phyloP scores from a whole-genome alignment of 2,113 vertebrate genomes.

The Scolopax mira region DNA sequence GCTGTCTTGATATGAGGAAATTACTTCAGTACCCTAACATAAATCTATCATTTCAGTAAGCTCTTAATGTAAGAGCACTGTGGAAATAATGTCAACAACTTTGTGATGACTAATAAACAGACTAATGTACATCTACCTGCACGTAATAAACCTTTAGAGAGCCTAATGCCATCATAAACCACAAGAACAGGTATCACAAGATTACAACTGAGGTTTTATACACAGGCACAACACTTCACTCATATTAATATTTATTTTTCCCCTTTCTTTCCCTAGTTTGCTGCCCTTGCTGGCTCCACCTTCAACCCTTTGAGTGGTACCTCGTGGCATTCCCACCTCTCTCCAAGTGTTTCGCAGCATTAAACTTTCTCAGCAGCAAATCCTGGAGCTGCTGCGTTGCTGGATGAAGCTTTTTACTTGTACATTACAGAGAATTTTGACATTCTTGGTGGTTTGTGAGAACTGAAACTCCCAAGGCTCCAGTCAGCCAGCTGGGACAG shows the following conservation, averaged over 20 bases:
- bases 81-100: slow-evolving; percentile 60
- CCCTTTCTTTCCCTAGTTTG: neutral
- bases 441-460: neutral
- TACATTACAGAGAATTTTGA: neutral
- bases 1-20: slow-evolving; percentile 60
- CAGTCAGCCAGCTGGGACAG: neutral
- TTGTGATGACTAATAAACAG: slow-evolving; percentile 56
- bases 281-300: neutral
- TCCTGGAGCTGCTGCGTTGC: neutral
- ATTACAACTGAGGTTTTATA: neutral
- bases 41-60: slow-evolving; percentile 49
- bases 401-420: neutral
- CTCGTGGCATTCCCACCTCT: neutral
- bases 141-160: slow-evolving; percentile 46
- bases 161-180: slow-evolving; percentile 7
- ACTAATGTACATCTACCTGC: slow-evolving; percentile 41
- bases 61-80: slow-evolving; percentile 51
- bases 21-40: slow-evolving; percentile 42
- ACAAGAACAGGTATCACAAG: slow-evolving; percentile 22
- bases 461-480: neutral
- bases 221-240: neutral
- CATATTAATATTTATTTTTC: neutral
- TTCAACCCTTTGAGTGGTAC: neutral
- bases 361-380: neutral
- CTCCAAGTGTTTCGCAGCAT: neutral